Percentiles rank a stretch among this genome's conserved stretches.
These are phyloP conservation scores for Ginglymostoma cirratum DNA, from an alignment of 2,113 vertebrate species.

Conservation along the genomic window DNA sequence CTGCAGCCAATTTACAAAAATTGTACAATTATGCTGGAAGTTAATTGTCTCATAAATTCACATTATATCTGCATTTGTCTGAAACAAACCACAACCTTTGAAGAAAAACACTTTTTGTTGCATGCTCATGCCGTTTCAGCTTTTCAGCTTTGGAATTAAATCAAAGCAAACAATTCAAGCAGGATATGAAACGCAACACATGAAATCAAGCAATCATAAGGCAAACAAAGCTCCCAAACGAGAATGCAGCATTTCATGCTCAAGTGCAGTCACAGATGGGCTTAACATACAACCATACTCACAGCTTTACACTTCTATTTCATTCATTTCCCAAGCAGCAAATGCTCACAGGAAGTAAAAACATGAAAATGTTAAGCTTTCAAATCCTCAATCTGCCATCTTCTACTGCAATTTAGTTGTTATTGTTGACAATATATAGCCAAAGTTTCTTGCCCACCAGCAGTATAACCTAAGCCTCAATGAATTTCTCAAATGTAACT, in stretches of 20 bases:
- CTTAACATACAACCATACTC: slow-evolving; percentile 53
- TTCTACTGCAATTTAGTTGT: not conserved
- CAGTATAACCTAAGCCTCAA: not conserved
- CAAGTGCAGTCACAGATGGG: not conserved
- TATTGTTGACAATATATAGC: not conserved
- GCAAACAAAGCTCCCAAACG: not conserved
- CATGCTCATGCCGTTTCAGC: slow-evolving; percentile 21
- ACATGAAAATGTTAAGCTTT: slow-evolving; percentile 22
- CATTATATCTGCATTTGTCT: not conserved
- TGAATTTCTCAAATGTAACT: not conserved
- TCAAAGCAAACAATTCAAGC: not conserved
- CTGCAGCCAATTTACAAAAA: not conserved
- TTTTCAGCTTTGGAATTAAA: not conserved
- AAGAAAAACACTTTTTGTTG: not conserved
- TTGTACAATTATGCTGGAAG: not conserved
- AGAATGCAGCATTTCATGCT: not conserved
- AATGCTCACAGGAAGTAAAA: slow-evolving; percentile 50
- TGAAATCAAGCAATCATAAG: not conserved
- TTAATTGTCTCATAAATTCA: not conserved
- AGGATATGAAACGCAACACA: not conserved
- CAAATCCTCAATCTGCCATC: not conserved
- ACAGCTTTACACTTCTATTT: slow-evolving; percentile 62
- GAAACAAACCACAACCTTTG: not conserved
- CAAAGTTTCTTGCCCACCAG: not conserved
- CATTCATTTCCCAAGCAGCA: slow-evolving; percentile 66